Base-by-base conservation (phyloP, 2,113 vertebrate genomes). In the Neoarius graeffei region DNA sequence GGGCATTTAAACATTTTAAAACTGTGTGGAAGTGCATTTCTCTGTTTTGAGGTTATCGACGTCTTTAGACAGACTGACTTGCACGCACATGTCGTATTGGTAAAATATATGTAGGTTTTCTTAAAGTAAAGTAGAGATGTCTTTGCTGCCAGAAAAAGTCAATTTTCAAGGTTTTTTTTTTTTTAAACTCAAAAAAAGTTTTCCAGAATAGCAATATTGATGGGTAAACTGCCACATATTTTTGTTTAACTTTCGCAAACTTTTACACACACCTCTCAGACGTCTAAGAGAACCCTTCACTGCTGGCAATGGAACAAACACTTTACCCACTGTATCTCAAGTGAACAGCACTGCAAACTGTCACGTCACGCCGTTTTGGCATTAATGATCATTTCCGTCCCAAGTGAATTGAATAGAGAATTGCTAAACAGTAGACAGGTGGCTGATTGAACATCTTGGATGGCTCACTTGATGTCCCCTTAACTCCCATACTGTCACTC, bases 401-500 rank as follows among this genome's bases (percentile, higher is more conserved):
- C 59, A 57, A n/a, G 60, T 67, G 59, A 62, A 30, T 23, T 30
- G 66, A 50, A 3, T 50, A 60, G 2, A 77, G 86, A 64, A 83
- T 88, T 11, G 81, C 66, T 88, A 84, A 77, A 88, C 82, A 88
- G 71, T 69, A 66, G 83, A 88, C 81, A 88, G 87, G 87, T 79
- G 71, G 81, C 73, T 64, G 81, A 79, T 19, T n/a, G 48, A 67
- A 67, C 42, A 64, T 81, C 81, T 48, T 56, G 20, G 42, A 69
- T 54, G 56, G 19, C 35, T 87, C 25, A 48, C 17, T 66, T 27
- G n/a, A 27, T 66, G 60, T 54, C 48, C 59, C 81, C 50, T 54
- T 6, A 74, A 54, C n/a, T 84, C 83, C 57, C 50, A 15, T 67
- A 66, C 87, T 84, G 83, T 57, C 62, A 62, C 54, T 52, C 71